Base-by-base conservation (phyloP, 2,113 vertebrate genomes). In the Ammospiza caudacuta region DNA sequence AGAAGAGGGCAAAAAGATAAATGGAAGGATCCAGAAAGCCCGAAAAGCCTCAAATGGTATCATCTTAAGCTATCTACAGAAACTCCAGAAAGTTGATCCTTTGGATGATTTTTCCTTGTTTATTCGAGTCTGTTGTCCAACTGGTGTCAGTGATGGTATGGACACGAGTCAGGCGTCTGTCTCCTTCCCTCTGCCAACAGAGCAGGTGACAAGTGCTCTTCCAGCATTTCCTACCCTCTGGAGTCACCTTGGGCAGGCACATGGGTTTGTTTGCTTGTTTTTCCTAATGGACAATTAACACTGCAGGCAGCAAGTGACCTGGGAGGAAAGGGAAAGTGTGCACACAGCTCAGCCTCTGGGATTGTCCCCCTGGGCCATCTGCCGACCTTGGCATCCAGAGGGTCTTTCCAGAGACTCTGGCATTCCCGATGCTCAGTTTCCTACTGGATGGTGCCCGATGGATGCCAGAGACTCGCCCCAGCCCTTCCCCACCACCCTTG, bases 251-350 rank as follows among this genome's bases (percentile, higher is more conserved):
- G 88, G 35, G 12, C 13, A 61, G 51, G 29, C 15, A 79, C 57
- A 89, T 19, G 46, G 29, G 59, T 75, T 78, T 75, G 64, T 35
- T 72, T 77, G 54, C 81, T 95, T 68, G 29, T 95, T 89, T 77
- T 77, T 84, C 80, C 73, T 91, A 86, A 91, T 62, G 64, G 61
- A 51, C 94, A 92, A 96, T 97, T 96, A 96, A 93, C 90, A 81
- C n/a, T 79, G 68, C 93, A 90, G 82, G 51, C 89, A 87, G 93
- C 18, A 51, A 87, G 63, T 66, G 90, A 94, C 89, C 89, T 72
- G 64, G 78, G 75, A 88, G 61, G 84, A 59, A 51, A 90, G 28
- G 41, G 35, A 55, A 94, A 78, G 23, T 6, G 24, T 68, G 49
- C 78, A 47, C 67, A 55, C n/a, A 78, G 73, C 57, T 44, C 89